phyloP scores from a whole-genome alignment of 2,888 invertebrate species.

The Platycheirus albimanus region DNA sequence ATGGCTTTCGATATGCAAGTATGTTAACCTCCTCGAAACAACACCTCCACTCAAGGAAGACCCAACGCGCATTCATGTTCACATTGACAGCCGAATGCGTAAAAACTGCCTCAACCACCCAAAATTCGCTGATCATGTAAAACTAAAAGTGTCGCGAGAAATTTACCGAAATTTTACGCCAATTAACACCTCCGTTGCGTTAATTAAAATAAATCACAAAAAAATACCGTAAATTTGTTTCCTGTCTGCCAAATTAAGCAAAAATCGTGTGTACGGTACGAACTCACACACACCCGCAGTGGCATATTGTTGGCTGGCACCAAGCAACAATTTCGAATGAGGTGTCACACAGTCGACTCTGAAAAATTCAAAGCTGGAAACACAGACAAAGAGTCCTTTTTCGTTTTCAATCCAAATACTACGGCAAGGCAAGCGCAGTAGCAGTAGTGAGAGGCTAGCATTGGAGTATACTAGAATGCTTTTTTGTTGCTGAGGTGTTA shows the following conservation, averaged over 20 bases:
- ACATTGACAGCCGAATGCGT: slow-evolving; percentile 62
- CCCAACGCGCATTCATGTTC: slow-evolving; percentile 23
- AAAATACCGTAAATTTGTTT: slow-evolving; percentile 66
- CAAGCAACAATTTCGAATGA: background rate
- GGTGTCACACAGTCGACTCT: slow-evolving; percentile 11
- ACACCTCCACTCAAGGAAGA: slow-evolving; percentile 17
- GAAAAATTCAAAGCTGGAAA: background rate
- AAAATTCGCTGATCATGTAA: slow-evolving; percentile 66
- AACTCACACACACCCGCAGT: slow-evolving; percentile 2
- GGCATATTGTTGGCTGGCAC: slow-evolving; percentile 35
- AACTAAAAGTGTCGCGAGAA: slow-evolving; percentile 66
- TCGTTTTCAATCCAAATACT: no score
- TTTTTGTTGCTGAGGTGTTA: slow-evolving; percentile 3
- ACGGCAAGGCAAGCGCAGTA: no score
- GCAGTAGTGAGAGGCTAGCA: no score
- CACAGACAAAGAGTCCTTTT: no score
- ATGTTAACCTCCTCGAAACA: background rate
- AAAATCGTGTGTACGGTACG: slow-evolving; percentile 34
- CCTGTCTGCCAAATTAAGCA: slow-evolving; percentile 65
- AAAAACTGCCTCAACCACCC: slow-evolving; percentile 65
- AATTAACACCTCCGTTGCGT: slow-evolving; percentile 73
- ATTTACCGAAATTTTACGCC: slow-evolving; percentile 71
- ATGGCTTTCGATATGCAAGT: no score
- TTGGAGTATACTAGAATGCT: background rate
- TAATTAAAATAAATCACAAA: slow-evolving; percentile 74